These are phyloP conservation scores for Homalodisca vitripennis DNA, from an alignment of 1,140 invertebrate species.

Conservation along the genomic window DNA sequence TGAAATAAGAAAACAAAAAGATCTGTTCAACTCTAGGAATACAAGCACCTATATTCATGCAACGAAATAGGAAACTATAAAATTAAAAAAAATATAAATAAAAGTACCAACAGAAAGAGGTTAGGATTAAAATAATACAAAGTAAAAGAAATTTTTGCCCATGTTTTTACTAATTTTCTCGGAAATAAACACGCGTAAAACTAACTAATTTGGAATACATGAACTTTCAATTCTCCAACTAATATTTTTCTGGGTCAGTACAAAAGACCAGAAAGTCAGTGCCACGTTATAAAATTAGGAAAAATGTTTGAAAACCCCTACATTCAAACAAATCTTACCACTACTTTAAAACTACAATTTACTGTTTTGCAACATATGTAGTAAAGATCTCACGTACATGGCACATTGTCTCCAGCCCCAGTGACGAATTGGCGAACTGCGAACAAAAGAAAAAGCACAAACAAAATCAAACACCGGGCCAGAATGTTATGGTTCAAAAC, in stretches of 20 bases:
- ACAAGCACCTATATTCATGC: slow-evolving; percentile 13
- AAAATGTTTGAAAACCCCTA: background rate
- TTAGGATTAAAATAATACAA: background rate
- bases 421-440: slow-evolving; percentile 71
- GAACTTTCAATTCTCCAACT: too few species aligned
- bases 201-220: too few species aligned
- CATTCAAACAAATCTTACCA: slow-evolving; percentile 1
- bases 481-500: slow-evolving; percentile 21
- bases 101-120: background rate
- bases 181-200: too few species aligned
- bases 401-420: slow-evolving; percentile 67
- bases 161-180: too few species aligned
- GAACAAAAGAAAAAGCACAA: slow-evolving; percentile 52
- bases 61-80: background rate
- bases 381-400: slow-evolving; percentile 58
- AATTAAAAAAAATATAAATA: slow-evolving; percentile 1
- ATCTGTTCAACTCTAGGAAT: background rate
- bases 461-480: slow-evolving; percentile 29
- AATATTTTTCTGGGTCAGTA: too few species aligned
- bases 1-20: slow-evolving; percentile 11
- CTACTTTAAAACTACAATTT: slow-evolving; percentile 16
- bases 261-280: background rate
- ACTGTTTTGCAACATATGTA: slow-evolving; percentile 12
- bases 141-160: background rate
- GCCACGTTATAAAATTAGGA: background rate